Percentiles rank a stretch among this genome's conserved stretches.
Evolutionary conservation across 2,888 invertebrate genomes (phyloP).

Genomic region (Dryomyza anilis): DNA sequence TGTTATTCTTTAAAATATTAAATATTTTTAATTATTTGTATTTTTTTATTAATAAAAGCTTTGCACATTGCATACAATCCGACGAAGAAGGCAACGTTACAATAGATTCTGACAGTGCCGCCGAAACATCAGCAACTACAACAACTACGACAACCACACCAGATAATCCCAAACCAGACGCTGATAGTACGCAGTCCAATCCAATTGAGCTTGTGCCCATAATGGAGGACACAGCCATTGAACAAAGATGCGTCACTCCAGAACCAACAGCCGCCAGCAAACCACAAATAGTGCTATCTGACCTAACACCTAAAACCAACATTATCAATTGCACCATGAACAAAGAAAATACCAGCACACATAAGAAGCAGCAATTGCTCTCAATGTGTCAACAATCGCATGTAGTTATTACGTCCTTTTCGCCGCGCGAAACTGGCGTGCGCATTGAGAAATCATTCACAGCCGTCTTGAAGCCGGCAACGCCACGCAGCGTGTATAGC

Average conservation of each 20-base stretch:
- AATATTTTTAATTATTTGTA: background rate
- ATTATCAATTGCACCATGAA: constrained; percentile 45
- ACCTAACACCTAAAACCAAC: constrained; percentile 43
- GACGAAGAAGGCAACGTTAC: constrained; percentile 52
- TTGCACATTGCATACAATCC: constrained; percentile 53
- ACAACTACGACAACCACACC: background rate
- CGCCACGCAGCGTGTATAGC: constrained; percentile 41
- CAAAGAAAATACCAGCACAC: constrained; percentile 45
- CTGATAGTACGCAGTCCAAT: background rate
- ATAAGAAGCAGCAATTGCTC: constrained; percentile 28
- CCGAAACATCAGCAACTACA: constrained; percentile 17
- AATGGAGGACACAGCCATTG: constrained; percentile 32
- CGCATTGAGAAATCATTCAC: constrained; percentile 53
- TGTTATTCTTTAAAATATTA: too few relatives aligned
- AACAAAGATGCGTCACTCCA: constrained; percentile 34
- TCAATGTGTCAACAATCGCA: constrained; percentile 48
- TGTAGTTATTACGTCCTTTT: constrained; percentile 55
- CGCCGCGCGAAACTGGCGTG: constrained; percentile 52
- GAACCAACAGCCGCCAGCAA: too few relatives aligned
- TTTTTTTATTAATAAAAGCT: constrained; percentile 41
- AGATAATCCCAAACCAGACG: too few relatives aligned
- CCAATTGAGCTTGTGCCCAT: constrained; percentile 1
- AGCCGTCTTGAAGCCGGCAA: constrained; percentile 40
- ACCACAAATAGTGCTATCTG: too few relatives aligned
- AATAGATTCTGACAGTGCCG: constrained; percentile 37